Evolutionary conservation across 2,797 vertebrate species (phyloP), one percentile per base, ranked within the genome.

Genomic region (Microctenopoma steveboyesi): DNA sequence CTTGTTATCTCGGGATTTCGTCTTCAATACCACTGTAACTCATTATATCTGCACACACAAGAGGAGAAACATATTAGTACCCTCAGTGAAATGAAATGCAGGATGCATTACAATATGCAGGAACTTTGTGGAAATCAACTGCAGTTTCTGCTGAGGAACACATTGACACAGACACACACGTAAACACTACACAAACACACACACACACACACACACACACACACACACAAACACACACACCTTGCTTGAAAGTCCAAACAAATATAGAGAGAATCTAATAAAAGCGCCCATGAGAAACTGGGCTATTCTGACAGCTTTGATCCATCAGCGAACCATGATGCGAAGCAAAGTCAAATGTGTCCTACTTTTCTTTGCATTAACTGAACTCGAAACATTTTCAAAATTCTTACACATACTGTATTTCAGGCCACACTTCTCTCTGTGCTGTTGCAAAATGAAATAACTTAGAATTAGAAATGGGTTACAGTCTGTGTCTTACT

Each of bases 1-100:
- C 91, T 92, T 92, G 90, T 90, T 89, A 91, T 91, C 85, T 84
- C 69, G 76, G 75, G 79, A 88, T 88, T 90, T 89, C 75, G 78
- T 88, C 82, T 88, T 71, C 68, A 51, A 82, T 81, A 76, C 82
- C 82, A 88, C 81, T 84, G 79, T 87, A 86, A 87, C 84, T 91
- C 89, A 91, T 91, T 91, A 91, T 86, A 82, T 89, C 77, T 56
- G 67, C 58, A 72, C 37, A 27, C 76, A 81, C 69, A 77, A 78
- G 76, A 83, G 74, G 50, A 79, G 73, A 69, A 75, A 81, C 65
- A 67, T 74, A 87, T 87, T 88, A 88, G 70, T 40, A 68, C 39
- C 61, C 48, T 82, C 8, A 10, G 53, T 61, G 39, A 65, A 82
- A 89, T 89, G 74, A 89, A 82, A 88, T 88, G 83, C 84, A 88